Base-by-base conservation (phyloP, 2,888 invertebrate genomes). In the Parnassius mnemosyne region DNA sequence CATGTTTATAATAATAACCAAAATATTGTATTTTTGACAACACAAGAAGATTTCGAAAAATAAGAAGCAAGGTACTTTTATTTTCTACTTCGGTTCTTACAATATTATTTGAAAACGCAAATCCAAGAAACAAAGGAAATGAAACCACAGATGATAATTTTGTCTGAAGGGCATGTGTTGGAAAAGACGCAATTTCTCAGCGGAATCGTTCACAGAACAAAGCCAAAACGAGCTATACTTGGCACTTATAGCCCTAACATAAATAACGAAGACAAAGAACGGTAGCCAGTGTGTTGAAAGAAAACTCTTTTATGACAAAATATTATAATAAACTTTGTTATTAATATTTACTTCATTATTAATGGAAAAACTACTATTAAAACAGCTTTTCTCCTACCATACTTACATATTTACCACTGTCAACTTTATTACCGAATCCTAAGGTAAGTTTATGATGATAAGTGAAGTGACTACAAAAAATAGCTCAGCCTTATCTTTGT, bases 91-190 rank as follows among this genome's bases (percentile, higher is more conserved):
- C 34, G 34, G 34, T 34, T 34, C 34, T 34, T 34, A 34, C 34
- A 34, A 34, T 34, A 34, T 34, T 34, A 34, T 42, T 20, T 20
- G n/a, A 44, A 47, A 60, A 56, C 51, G 53, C 25, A 59, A 56
- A 60, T 49, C 49, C 59, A 25, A 25, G 50, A 44, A 57, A 49
- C 49, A 25, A 20, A 53, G 55, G 43, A 43, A 56, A 63, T 49
- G 60, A 56, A 60, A 52, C 63, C 63, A 25, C 63, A 63, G 60
- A 63, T 52, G 54, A 53, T 16, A 53, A 52, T 55, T 63, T 63
- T 60, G 54, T 60, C 53, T 60, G 52, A 63, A 60, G 63, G 63
- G 49, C 63, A 53, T 46, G 52, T 60, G 63, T 55, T 46, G 60
- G 52, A 41, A 63, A 54, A 63, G 53, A 61, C 57, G 58, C 63